Evolutionary conservation across 2,797 vertebrate genomes (phyloP).

Genomic region (Lacerta agilis): DNA sequence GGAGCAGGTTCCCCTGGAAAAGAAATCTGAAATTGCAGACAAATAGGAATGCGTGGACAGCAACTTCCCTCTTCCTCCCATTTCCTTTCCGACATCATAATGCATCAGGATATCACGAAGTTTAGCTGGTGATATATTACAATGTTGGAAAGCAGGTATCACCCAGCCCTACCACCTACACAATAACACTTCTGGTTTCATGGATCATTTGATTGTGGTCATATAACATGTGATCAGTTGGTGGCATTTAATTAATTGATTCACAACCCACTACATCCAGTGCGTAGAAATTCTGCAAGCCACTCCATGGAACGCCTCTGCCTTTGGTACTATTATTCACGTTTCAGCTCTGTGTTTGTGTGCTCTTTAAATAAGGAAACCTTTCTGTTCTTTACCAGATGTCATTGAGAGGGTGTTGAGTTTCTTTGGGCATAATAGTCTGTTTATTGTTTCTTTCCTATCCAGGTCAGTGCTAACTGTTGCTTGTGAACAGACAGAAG

Average conservation of each 20-base stretch:
- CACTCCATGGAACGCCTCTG: background rate
- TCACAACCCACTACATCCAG: background rate
- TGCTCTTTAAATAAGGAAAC: background rate
- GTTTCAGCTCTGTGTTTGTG: background rate
- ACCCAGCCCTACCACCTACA: too few species aligned
- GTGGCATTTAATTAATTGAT: background rate
- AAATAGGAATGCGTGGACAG: too few species aligned
- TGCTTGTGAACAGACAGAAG: slow-evolving; percentile 97
- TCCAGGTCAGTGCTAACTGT: slow-evolving; percentile 94
- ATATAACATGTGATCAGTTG: background rate
- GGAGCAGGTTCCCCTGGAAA: too few species aligned
- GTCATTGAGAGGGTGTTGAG: background rate
- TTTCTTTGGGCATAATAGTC: slow-evolving; percentile 6
- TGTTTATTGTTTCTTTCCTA: slow-evolving; percentile 31
- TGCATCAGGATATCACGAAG: too few species aligned
- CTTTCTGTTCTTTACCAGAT: background rate
- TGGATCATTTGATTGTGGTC: too few species aligned
- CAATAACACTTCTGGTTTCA: background rate
- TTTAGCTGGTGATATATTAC: too few species aligned
- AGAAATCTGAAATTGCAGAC: too few species aligned
- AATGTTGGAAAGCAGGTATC: too few species aligned
- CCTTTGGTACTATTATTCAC: background rate
- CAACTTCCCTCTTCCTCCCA: too few species aligned
- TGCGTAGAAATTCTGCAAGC: background rate
- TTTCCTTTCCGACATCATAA: too few species aligned